phyloP scores from a whole-genome alignment of 1,140 invertebrate species.

The Metopolophium dirhodum region DNA sequence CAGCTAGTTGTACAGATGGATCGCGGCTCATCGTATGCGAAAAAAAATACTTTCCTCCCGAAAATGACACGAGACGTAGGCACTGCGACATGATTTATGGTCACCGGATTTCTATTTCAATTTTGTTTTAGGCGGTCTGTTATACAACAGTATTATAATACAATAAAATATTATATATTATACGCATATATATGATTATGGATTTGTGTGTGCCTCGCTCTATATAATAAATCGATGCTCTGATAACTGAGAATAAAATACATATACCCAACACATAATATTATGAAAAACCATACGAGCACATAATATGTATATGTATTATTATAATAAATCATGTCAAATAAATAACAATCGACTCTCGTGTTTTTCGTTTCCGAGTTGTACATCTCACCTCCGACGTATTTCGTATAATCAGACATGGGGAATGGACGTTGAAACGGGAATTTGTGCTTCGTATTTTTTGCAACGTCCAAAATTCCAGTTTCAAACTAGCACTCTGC shows the following conservation, averaged over 20 bases:
- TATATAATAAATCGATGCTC: neutral
- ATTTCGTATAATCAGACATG: neutral
- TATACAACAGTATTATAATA: neutral
- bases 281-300: neutral
- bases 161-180: neutral
- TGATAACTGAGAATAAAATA: neutral
- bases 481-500: neutral
- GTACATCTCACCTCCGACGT: neutral
- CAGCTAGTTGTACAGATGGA: neutral
- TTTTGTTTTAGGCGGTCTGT: neutral
- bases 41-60: neutral
- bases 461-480: neutral
- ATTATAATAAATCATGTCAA: neutral
- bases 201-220: neutral
- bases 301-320: neutral
- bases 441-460: neutral
- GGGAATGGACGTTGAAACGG: neutral
- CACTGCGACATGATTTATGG: neutral
- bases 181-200: neutral
- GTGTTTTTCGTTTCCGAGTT: neutral
- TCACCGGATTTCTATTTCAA: neutral
- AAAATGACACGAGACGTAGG: neutral
- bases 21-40: neutral
- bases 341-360: neutral
- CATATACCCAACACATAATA: neutral